phyloP scores from a whole-genome alignment of 2,113 vertebrate species.

The Dicrurus megarhynchus region DNA sequence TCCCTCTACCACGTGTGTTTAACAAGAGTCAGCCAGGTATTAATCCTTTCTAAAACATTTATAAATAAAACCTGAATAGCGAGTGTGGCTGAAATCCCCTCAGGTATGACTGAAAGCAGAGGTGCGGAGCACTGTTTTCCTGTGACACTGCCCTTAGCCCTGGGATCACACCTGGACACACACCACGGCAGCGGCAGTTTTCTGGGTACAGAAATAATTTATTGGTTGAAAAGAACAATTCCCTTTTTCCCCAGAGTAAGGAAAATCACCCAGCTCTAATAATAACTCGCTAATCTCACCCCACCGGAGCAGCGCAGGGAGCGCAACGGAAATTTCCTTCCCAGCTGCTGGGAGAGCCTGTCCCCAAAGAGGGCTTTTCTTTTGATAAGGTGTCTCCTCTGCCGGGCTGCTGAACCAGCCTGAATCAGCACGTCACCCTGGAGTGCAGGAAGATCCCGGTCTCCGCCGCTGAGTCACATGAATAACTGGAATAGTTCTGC shows the following conservation, averaged over 20 bases:
- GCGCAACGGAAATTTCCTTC: constrained; percentile 9
- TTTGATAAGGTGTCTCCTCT: constrained; percentile 70
- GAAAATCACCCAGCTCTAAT: neutral
- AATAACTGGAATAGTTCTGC: constrained; percentile 80
- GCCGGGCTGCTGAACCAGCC: constrained; percentile 41
- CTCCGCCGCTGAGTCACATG: constrained; percentile 79
- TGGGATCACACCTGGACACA: neutral
- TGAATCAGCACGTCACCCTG: constrained; percentile 74
- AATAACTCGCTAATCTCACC: neutral
- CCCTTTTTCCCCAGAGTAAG: neutral
- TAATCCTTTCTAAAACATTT: neutral
- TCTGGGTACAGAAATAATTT: neutral
- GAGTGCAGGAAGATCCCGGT: constrained; percentile 69
- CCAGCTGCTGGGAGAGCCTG: neutral
- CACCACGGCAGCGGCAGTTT: neutral
- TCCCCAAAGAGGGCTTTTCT: constrained; percentile 50
- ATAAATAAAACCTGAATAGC: neutral
- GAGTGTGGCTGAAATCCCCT: neutral
- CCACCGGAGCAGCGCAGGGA: neutral
- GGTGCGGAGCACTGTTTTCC: neutral
- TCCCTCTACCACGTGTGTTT: neutral
- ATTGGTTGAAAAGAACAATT: neutral
- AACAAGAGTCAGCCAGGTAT: neutral
- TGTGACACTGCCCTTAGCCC: neutral
- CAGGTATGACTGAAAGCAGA: neutral